These are phyloP conservation scores for Pseudococcus jackbeardsleyi DNA, from an alignment of 2,888 invertebrate species.

Conservation along the genomic window DNA sequence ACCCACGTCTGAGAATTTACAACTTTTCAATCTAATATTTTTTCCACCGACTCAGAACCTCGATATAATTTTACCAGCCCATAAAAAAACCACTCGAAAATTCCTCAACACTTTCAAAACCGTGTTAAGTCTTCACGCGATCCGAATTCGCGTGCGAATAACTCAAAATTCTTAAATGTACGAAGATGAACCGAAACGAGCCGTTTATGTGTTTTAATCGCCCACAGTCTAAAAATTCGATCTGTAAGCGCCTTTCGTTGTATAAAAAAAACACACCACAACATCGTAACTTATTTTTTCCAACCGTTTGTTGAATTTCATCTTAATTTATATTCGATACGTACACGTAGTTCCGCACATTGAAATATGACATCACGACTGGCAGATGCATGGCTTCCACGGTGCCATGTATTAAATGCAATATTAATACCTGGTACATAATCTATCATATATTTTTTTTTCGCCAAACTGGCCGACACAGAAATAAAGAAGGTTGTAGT, in stretches of 20 bases:
- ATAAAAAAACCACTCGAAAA: neutral
- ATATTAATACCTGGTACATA: conserved; percentile 54
- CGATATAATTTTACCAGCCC: neutral
- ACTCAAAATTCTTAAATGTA: neutral
- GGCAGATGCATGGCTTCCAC: conserved; percentile 48
- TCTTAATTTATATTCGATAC: conserved; percentile 50
- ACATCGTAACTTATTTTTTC: conserved; percentile 16
- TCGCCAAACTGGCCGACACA: conserved; percentile 33
- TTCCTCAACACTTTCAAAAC: neutral
- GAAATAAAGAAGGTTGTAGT: conserved; percentile 28
- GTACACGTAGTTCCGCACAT: conserved; percentile 36
- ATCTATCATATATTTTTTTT: conserved; percentile 44
- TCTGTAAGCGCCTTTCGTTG: neutral
- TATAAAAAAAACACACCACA: neutral
- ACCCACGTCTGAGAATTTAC: too few relatives aligned
- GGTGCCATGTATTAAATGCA: conserved; percentile 38
- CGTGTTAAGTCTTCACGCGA: neutral
- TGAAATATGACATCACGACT: conserved; percentile 54
- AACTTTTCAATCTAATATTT: too few relatives aligned
- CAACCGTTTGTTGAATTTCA: neutral
- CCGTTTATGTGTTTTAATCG: conserved; percentile 14
- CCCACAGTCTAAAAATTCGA: conserved; percentile 33
- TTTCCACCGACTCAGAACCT: neutral
- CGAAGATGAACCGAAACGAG: neutral
- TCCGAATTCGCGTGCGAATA: conserved; percentile 46